phyloP scores from a whole-genome alignment of 2,888 invertebrate genomes.

The Didymodactylos carnosus region DNA sequence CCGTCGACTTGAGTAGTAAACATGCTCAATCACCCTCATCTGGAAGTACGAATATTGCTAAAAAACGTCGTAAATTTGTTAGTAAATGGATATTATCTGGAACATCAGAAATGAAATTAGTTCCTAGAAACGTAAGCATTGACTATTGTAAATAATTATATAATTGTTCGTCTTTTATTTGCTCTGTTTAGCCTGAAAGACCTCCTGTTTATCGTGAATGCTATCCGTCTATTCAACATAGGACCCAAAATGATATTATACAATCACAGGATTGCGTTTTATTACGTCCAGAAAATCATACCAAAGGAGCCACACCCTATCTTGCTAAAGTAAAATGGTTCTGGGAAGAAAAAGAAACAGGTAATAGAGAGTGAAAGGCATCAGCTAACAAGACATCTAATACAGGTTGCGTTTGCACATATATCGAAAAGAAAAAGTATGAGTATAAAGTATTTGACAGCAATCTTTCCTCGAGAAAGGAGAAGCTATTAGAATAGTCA shows the following conservation, averaged over 20 bases:
- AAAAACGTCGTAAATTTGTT: background rate
- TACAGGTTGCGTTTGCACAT: too few relatives aligned
- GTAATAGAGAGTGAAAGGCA: too few relatives aligned
- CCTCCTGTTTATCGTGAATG: slow-evolving; percentile 55
- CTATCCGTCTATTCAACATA: slow-evolving; percentile 69
- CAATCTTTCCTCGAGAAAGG: too few relatives aligned
- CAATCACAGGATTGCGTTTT: slow-evolving; percentile 72
- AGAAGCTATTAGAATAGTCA: too few relatives aligned
- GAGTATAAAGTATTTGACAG: too few relatives aligned
- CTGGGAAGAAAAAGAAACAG: slow-evolving; percentile 81
- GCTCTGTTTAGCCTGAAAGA: slow-evolving; percentile 48
- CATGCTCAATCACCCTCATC: background rate
- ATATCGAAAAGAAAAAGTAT: too few relatives aligned
- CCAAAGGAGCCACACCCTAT: slow-evolving; percentile 66
- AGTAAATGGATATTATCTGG: slow-evolving; percentile 21
- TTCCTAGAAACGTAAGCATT: slow-evolving; percentile 17
- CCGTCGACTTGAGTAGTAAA: background rate
- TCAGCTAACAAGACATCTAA: too few relatives aligned
- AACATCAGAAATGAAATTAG: slow-evolving; percentile 19
- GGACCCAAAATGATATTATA: slow-evolving; percentile 56
- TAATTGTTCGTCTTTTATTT: background rate
- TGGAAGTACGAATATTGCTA: too few relatives aligned
- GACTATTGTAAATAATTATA: slow-evolving; percentile 9
- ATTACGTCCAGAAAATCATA: slow-evolving; percentile 54
- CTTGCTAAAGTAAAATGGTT: slow-evolving; percentile 79